Conservation (phyloP, 2,113 vertebrate genomes). For the Oxyura jamaicensis region DNA sequence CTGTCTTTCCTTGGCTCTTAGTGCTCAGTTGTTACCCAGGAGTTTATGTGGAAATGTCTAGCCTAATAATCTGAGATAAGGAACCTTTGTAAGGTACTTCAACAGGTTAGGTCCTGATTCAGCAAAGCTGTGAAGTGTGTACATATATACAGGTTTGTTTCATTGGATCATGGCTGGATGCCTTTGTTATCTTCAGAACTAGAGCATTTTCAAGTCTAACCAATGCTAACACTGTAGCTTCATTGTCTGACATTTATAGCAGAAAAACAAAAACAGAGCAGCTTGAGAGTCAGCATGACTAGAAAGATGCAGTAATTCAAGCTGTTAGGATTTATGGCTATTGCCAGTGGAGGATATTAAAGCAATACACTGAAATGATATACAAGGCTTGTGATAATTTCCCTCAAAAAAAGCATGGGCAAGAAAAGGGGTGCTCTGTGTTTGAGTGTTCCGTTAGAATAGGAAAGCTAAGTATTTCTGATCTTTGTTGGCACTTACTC, state of each 20-base stretch:
- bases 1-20: background rate
- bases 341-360: background rate
- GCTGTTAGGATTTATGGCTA: constrained; percentile 45
- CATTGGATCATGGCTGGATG: background rate
- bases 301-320: constrained; percentile 35
- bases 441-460: background rate
- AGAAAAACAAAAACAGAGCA: constrained; percentile 46
- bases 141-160: background rate
- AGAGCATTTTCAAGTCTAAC: background rate
- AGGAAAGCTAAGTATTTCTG: background rate
- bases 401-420: background rate
- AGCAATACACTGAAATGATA: background rate
- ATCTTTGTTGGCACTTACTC: background rate
- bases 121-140: background rate
- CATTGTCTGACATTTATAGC: constrained; percentile 12
- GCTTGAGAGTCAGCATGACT: constrained; percentile 51
- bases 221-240: background rate
- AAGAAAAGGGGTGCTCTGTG: background rate
- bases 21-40: background rate
- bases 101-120: background rate
- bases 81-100: background rate
- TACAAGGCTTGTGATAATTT: background rate
- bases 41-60: background rate
- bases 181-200: background rate
- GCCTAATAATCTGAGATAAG: background rate